Evolutionary conservation across 1,140 invertebrate genomes (phyloP).

Genomic region (Agrypnia vestita): DNA sequence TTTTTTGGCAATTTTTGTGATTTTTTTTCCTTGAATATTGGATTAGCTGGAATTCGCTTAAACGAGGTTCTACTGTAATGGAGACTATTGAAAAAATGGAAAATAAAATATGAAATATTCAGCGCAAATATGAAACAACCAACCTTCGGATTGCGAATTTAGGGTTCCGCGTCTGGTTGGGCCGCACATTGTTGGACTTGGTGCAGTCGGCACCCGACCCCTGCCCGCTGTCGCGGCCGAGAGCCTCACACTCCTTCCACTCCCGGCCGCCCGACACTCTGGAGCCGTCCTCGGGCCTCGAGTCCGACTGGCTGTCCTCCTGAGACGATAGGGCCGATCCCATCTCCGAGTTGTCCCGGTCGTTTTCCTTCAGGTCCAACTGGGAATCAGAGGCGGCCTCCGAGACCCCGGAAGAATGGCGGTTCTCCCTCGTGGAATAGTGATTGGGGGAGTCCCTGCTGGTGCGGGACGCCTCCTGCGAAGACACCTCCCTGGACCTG

Average conservation of each 20-base stretch:
- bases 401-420: not conserved
- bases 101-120: no score
- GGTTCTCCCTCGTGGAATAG: not conserved
- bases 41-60: no score
- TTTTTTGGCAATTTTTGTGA: no score
- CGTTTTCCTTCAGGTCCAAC: constrained; percentile 1
- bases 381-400: constrained; percentile 26
- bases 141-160: constrained; percentile 20
- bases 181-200: not conserved
- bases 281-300: not conserved
- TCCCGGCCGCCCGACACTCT: not conserved
- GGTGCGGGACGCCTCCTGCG: constrained; percentile 8
- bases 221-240: not conserved
- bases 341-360: constrained; percentile 13
- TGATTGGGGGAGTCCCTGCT: constrained; percentile 12
- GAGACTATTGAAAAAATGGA: no score
- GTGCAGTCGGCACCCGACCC: not conserved
- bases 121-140: no score
- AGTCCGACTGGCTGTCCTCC: constrained; percentile 33
- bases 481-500: not conserved
- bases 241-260: not conserved
- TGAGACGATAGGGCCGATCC: constrained; percentile 22
- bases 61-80: no score
- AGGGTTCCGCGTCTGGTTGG: not conserved
- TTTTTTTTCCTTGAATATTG: no score